phyloP scores from a whole-genome alignment of 2,113 vertebrate genomes.

The Philantomba maxwellii region DNA sequence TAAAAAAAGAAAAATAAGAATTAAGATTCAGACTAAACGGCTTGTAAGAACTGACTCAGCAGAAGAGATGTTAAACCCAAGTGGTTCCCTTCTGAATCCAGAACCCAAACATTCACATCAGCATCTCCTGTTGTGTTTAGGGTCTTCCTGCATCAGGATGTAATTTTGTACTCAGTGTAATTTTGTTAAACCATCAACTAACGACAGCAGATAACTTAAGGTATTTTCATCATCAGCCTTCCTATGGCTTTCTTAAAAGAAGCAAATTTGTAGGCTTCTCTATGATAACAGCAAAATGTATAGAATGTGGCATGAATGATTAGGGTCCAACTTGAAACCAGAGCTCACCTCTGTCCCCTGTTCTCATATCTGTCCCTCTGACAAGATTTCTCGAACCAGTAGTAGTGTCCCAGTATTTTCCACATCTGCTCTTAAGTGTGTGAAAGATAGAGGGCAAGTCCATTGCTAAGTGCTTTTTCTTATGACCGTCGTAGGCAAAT shows the following conservation, averaged over 20 bases:
- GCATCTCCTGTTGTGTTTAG: not conserved
- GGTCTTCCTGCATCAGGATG: fast-evolving
- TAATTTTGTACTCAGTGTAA: not conserved
- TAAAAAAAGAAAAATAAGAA: not conserved
- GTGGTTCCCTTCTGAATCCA: not conserved
- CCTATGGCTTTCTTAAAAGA: not conserved
- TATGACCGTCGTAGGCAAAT: not conserved
- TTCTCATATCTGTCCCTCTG: not conserved
- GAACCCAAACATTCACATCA: not conserved
- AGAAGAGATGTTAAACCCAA: not conserved
- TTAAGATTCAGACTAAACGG: not conserved
- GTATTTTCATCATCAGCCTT: not conserved
- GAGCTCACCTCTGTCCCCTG: not conserved
- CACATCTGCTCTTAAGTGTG: not conserved
- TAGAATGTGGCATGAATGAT: not conserved
- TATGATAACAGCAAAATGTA: not conserved
- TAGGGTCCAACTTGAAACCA: not conserved
- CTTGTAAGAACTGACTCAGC: not conserved
- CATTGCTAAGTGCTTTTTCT: not conserved
- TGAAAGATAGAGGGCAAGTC: not conserved
- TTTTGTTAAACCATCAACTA: not conserved
- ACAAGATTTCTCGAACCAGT: not conserved
- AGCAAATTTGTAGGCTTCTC: not conserved
- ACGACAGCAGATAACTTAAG: not conserved
- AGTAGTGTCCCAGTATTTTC: not conserved